Base-by-base conservation (phyloP, 2,113 vertebrate species). In the Lepisosteus osseus region DNA sequence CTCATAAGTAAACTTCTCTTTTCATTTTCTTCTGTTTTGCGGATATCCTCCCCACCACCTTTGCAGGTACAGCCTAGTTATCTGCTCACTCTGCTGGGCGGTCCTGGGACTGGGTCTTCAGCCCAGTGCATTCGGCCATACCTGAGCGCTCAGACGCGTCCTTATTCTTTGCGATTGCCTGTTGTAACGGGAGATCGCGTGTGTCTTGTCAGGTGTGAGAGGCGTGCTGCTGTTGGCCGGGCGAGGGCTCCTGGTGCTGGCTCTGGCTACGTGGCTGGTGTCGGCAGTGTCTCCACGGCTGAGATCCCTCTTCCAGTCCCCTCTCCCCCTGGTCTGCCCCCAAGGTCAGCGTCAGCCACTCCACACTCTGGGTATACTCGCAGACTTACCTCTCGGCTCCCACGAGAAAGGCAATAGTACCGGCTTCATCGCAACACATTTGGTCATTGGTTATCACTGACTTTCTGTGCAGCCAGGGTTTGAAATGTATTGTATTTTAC, bases 161-260 rank as follows among this genome's bases (percentile, higher is more conserved):
- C 29, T 29, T 29, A 29, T 29, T 29, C 29, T 29, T 29, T 29
- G 29, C 29, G 29, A 29, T 29, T 29, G 29, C 29, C 29, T 29
- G 29, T 29, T 29, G 29, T 29, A 29, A 29, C 29, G 29, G 29
- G 29, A 29, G 29, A 29, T 29, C 29, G 1, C 29, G 3, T 72
- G 55, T 70, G 74, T 68, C 41, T 54, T 61, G 43, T 6, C 51
- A 85, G 83, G 74, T 73, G 71, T 83, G 57, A 74, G 61, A 29
- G 72, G 71, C 61, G 69, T 40, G 3, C 8, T 81, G 17, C 63
- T 54, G 51, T 17, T 81, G 67, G 68, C 65, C 5, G 78, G 78
- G 55, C 73, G 78, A 15, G 72, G 61, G 1, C 54, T 82, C 59
- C 61, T 85, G 61, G 41, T 82, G 6, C 64, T 85, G 14, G 73